A percentile compares a stretch with the other conserved stretches of the same genome.
Conservation (phyloP, 2,113 vertebrate species). For the Geothlypis trichas region DNA sequence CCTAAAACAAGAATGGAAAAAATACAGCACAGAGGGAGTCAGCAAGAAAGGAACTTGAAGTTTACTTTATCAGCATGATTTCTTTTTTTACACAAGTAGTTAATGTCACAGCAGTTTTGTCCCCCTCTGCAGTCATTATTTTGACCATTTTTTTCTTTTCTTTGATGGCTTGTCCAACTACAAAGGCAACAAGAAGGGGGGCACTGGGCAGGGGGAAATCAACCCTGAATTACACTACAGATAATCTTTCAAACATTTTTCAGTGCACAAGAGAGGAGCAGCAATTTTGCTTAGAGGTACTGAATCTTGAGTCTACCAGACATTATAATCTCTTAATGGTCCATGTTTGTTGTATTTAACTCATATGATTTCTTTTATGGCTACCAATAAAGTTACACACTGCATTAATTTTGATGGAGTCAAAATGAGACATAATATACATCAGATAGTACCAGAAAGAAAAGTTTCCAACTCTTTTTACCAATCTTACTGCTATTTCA, state of each 20-base stretch:
- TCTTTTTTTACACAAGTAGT: neutral
- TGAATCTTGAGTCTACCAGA: neutral
- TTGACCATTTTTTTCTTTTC: neutral
- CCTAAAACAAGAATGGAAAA: neutral
- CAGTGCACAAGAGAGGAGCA: neutral
- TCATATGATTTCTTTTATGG: neutral
- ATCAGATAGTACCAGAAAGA: neutral
- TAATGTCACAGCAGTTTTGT: neutral
- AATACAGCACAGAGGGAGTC: neutral
- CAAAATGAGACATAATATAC: neutral
- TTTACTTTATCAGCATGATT: neutral
- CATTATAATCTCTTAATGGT: neutral
- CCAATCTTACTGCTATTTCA: neutral
- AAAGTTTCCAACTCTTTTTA: neutral
- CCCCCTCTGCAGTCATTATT: neutral
- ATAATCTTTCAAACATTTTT: neutral
- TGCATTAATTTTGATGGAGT: neutral
- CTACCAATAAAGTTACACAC: neutral
- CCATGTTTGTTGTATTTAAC: neutral
- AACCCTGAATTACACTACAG: neutral
- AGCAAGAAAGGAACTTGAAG: neutral
- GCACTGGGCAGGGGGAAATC: fast-evolving
- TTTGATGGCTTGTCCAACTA: neutral
- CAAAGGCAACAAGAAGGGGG: neutral
- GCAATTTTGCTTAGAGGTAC: neutral